phyloP scores from a whole-genome alignment of 2,113 vertebrate genomes.

The Puntigrus tetrazona region DNA sequence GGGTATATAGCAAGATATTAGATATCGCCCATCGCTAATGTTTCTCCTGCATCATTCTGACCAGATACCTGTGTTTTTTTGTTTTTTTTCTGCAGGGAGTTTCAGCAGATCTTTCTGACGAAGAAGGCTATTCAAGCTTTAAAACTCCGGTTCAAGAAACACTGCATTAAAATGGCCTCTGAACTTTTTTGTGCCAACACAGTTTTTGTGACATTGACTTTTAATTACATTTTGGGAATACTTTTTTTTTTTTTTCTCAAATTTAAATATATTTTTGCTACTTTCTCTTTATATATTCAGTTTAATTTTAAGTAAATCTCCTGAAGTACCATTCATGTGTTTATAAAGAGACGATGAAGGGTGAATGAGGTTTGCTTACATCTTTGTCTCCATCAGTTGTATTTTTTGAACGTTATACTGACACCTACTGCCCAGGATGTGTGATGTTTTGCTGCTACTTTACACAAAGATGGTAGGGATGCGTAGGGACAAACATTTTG shows the following conservation, averaged over 20 bases:
- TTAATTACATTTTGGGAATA: neutral
- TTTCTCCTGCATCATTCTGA: neutral
- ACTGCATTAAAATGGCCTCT: neutral
- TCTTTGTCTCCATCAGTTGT: neutral
- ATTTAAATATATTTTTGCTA: neutral
- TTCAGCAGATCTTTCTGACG: neutral
- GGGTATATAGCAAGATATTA: no score
- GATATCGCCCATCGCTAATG: no score
- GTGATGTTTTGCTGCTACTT: neutral
- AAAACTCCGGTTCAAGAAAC: constrained; percentile 65
- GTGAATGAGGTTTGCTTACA: no score
- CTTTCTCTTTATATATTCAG: neutral
- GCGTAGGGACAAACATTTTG: no score
- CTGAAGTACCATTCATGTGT: neutral
- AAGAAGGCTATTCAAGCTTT: constrained; percentile 54
- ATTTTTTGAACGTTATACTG: neutral
- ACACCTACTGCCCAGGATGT: neutral
- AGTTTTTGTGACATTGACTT: neutral
- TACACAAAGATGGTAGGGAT: neutral
- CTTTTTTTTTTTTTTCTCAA: neutral
- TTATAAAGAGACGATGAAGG: neutral
- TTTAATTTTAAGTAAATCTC: neutral
- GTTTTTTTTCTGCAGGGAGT: constrained; percentile 51
- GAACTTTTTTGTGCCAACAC: neutral
- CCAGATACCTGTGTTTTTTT: no score